Base-by-base conservation (phyloP, 2,113 vertebrate genomes). In the Platycercus adscitus region DNA sequence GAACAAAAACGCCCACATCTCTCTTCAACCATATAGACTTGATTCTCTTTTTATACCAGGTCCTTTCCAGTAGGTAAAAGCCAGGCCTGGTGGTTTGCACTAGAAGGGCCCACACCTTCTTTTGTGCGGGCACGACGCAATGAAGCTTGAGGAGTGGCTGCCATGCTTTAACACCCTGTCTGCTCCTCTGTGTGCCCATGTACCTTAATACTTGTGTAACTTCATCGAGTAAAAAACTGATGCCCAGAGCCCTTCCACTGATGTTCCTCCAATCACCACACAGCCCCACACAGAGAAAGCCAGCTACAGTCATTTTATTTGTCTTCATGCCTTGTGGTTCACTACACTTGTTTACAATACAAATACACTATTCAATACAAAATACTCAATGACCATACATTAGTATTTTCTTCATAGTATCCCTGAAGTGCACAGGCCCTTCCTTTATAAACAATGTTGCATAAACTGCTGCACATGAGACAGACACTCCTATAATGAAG, bases 301-400 rank as follows among this genome's bases (percentile, higher is more conserved):
- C 93, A 93, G 80, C 92, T 95, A 96, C 87, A 94, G 91, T 65
- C 91, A 94, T 87, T 97, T 98, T 97, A 97, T 97, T 97, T 95
- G 93, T 97, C 80, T 94, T 96, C 97, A 98, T 98, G 97, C 96
- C 91, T 95, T 94, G 97, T 97, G 84, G 81, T 93, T 97, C 92
- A 96, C 95, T 97, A 97, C 96, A 98, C 95, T 95, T 94, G 95
- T 89, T 97, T 97, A 96, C 97, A 96, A 97, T 98, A 97, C 96
- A 97, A 93, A 97, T 96, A 97, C 96, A 96, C 83, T 89, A 95
- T 61, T 96, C 95, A 93, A 97, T 97, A 98, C 95, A 98, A 98
- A 98, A 97, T 97, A 97, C 83, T 96, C 92, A 96, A 88, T 93
- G 80, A 95, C 92, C 97, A 97, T 96, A 96, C 92, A 87, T 96